A percentile compares a stretch with the other conserved stretches of the same genome.
phyloP scores from a whole-genome alignment of 53 echinoderm and acorn worm genomes.

The Mesocentrotus franciscanus region DNA sequence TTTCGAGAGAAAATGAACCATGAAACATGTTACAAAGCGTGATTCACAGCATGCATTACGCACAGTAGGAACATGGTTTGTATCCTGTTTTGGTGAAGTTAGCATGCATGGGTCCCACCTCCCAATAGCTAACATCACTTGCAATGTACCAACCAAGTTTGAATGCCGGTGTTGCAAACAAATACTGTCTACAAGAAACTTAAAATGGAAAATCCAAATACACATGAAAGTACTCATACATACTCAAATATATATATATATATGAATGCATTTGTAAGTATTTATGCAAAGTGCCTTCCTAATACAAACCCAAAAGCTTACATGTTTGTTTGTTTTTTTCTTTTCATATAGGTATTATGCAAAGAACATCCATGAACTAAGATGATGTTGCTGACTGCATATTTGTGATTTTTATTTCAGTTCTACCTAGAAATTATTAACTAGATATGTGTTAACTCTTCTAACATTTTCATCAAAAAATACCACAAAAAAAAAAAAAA shows the following conservation, averaged over 20 bases:
- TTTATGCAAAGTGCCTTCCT: no score
- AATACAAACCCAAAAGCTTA: no score
- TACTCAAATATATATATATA: no score
- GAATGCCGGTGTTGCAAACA: not conserved
- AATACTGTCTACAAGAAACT: not conserved
- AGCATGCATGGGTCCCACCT: not conserved
- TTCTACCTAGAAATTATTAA: not conserved
- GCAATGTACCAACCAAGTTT: not conserved
- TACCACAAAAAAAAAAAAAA: not conserved
- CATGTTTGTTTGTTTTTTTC: no score
- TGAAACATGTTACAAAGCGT: constrained; percentile 35
- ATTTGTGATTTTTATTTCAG: no score
- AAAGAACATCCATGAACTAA: no score
- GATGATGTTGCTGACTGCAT: no score
- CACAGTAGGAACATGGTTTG: not conserved
- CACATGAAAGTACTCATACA: not conserved
- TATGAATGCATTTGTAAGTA: no score
- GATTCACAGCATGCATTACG: not conserved
- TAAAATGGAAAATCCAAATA: not conserved
- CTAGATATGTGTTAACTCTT: not conserved
- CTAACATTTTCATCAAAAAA: not conserved
- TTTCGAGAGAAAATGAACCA: constrained; percentile 5
- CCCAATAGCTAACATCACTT: not conserved
- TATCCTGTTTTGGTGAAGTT: not conserved
- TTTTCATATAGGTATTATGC: no score